These are phyloP conservation scores for Limnothrissa miodon DNA, from an alignment of 2,113 vertebrate genomes.

Conservation along the genomic window DNA sequence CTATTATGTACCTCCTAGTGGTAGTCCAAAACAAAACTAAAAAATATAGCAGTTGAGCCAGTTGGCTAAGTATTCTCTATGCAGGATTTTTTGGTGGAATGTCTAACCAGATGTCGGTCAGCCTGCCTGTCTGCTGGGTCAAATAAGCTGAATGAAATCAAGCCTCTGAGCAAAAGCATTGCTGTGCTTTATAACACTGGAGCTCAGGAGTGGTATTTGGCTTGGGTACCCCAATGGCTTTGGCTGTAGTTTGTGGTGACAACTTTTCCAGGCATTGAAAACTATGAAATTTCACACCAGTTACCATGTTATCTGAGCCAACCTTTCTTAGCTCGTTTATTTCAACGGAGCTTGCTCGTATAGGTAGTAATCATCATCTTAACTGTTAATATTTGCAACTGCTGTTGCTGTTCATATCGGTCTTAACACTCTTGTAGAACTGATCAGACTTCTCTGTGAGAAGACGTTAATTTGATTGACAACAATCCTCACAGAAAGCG, in stretches of 20 bases:
- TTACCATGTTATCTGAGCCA: not conserved
- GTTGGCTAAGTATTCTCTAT: not conserved
- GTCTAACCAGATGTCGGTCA: not conserved
- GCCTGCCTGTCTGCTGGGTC: not conserved
- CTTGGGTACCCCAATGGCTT: not conserved
- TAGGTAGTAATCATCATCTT: not conserved
- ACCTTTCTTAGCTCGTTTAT: not conserved
- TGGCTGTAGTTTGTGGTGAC: not conserved
- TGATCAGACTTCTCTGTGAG: not conserved
- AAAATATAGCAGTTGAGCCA: not conserved
- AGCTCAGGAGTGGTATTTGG: conserved; percentile 5
- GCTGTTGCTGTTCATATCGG: not conserved
- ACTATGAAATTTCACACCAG: not conserved
- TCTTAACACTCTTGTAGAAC: not conserved
- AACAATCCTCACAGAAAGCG: not conserved
- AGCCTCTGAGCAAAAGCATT: not conserved
- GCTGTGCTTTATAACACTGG: not conserved
- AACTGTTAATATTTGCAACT: not conserved
- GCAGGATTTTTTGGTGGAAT: not conserved
- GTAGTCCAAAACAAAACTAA: not conserved
- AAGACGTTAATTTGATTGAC: not conserved
- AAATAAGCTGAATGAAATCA: conserved; percentile 2
- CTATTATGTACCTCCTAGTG: not conserved
- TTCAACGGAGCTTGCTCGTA: not conserved
- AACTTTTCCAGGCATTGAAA: conserved; percentile 8